phyloP scores from a whole-genome alignment of 2,888 invertebrate genomes.

The Scaptomyza polygonia region DNA sequence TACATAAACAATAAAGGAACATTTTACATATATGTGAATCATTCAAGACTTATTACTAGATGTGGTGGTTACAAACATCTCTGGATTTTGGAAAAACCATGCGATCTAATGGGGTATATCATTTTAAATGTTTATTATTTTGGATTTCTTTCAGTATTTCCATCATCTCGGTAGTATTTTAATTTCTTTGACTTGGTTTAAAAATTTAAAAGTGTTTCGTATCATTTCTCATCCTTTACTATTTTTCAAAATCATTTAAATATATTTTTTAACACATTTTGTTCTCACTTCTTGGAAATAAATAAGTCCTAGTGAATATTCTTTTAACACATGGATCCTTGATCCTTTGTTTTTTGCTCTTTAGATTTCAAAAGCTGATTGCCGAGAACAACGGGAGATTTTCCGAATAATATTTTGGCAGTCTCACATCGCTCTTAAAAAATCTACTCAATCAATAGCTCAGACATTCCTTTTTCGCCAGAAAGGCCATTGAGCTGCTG shows the following conservation, averaged over 20 bases:
- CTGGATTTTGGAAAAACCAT: too few relatives aligned
- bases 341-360: background rate
- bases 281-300: background rate
- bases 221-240: background rate
- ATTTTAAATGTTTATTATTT: too few relatives aligned
- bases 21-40: constrained; percentile 73
- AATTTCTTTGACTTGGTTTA: background rate
- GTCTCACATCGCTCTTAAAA: constrained; percentile 79
- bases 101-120: too few relatives aligned
- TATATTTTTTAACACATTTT: background rate
- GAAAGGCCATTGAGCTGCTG: constrained; percentile 68
- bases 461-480: constrained; percentile 70
- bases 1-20: constrained; percentile 77
- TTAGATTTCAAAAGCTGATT: constrained; percentile 13
- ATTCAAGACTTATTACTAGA: constrained; percentile 14
- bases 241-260: background rate
- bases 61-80: too few relatives aligned
- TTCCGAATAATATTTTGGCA: constrained; percentile 21
- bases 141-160: too few relatives aligned
- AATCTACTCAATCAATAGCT: constrained; percentile 81
- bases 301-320: background rate
- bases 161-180: too few relatives aligned
- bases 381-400: constrained; percentile 26
- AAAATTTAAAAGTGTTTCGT: background rate
- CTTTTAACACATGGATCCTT: background rate